phyloP scores from a whole-genome alignment of 2,797 vertebrate species.

The Glossophaga mutica region DNA sequence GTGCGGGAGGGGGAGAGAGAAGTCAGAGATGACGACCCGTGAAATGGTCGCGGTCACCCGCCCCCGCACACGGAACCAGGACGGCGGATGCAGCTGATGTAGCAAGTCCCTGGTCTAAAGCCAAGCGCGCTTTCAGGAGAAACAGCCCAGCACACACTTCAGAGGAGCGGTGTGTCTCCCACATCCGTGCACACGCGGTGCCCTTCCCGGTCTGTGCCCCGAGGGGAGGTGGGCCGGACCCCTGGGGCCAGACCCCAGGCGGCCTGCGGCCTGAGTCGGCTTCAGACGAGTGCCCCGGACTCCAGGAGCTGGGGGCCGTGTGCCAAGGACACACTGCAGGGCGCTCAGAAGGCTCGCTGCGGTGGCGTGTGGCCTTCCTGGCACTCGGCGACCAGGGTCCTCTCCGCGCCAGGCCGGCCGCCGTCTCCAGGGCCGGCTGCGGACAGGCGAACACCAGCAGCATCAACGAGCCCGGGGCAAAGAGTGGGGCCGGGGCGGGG shows the following conservation, averaged over 20 bases:
- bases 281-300: accelerated
- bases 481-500: background rate
- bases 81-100: accelerated
- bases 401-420: accelerated
- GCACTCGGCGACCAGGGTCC: too few species aligned
- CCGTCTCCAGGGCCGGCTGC: too few species aligned
- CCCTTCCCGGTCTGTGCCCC: background rate
- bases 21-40: constrained; percentile 5
- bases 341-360: background rate
- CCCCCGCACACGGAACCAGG: background rate
- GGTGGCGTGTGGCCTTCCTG: too few species aligned
- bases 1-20: background rate
- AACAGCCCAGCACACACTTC: too few species aligned
- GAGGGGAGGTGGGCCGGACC: background rate
- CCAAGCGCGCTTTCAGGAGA: too few species aligned
- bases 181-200: too few species aligned
- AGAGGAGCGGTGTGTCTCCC: too few species aligned
- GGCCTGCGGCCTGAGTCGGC: background rate
- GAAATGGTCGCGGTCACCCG: background rate
- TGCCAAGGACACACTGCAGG: background rate
- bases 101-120: too few species aligned
- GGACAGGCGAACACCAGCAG: too few species aligned
- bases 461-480: accelerated
- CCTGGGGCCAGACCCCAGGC: accelerated
- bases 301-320: accelerated